Evolutionary conservation across 2,797 vertebrate species (phyloP).

Genomic region (Enteromius unitaeniatus): DNA sequence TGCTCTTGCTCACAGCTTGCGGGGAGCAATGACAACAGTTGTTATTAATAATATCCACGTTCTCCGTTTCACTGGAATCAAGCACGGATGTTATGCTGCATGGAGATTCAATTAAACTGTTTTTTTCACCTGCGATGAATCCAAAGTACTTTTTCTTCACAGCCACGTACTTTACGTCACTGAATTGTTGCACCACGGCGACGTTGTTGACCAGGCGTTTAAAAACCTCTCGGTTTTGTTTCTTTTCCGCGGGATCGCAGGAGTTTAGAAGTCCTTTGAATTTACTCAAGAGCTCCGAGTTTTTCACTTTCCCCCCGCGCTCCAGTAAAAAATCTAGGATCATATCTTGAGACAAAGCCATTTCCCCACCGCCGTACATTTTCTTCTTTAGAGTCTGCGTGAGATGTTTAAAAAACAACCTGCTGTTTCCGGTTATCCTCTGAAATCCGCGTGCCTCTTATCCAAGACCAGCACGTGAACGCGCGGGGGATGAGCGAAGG

Average conservation of each 20-base stretch:
- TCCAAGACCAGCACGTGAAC: conserved; percentile 19
- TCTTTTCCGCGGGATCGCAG: conserved; percentile 76
- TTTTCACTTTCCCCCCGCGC: conserved; percentile 83
- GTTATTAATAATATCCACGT: conserved; percentile 71
- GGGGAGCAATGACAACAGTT: conserved; percentile 49
- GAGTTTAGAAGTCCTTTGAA: conserved; percentile 82
- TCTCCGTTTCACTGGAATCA: conserved; percentile 37
- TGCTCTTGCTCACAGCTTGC: conserved; percentile 24
- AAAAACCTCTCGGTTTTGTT: conserved; percentile 85
- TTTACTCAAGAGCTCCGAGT: conserved; percentile 81
- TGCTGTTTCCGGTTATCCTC: conserved; percentile 76
- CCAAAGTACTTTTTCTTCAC: conserved; percentile 78
- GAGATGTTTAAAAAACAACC: conserved; percentile 65
- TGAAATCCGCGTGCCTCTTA: conserved; percentile 27
- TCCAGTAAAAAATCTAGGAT: conserved; percentile 85
- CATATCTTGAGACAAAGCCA: conserved; percentile 81
- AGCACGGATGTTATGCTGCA: conserved; percentile 4
- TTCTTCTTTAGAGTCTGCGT: neutral
- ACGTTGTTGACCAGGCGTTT: conserved; percentile 87
- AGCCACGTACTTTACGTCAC: conserved; percentile 84
- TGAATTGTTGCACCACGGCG: conserved; percentile 85
- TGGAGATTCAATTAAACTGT: conserved; percentile 43
- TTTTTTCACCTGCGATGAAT: conserved; percentile 62
- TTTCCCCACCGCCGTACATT: conserved; percentile 43
- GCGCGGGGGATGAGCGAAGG: conserved; percentile 24